A percentile compares a stretch with the other conserved stretches of the same genome.
These are phyloP conservation scores for Brachionus rubens DNA, from an alignment of 1,140 invertebrate species.

Conservation along the genomic window DNA sequence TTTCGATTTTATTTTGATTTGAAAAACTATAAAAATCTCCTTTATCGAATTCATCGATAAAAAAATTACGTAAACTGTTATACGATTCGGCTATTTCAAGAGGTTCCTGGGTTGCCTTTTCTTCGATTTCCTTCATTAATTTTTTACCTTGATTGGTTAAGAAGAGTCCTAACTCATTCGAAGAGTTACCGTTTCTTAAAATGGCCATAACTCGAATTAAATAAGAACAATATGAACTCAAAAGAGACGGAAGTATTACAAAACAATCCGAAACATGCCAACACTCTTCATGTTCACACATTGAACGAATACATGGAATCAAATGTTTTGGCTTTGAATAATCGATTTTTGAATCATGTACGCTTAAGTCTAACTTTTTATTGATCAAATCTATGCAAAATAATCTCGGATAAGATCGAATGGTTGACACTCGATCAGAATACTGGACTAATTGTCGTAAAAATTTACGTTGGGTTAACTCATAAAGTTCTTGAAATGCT, in stretches of 20 bases:
- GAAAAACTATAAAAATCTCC: neutral
- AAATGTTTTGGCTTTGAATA: neutral
- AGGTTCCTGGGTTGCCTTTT: neutral
- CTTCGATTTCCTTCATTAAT: slow-evolving; percentile 15
- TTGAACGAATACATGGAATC: slow-evolving; percentile 49
- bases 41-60: neutral
- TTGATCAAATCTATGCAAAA: slow-evolving; percentile 26
- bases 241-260: neutral
- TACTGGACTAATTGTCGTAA: slow-evolving; percentile 52
- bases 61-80: neutral
- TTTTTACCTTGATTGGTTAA: slow-evolving; percentile 20
- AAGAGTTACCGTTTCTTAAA: slow-evolving; percentile 1
- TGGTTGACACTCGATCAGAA: slow-evolving; percentile 49
- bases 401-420: neutral
- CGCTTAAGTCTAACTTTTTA: neutral
- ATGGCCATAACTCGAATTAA: slow-evolving; percentile 14
- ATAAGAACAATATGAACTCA: neutral
- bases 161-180: neutral
- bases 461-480: too few relatives aligned
- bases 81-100: neutral
- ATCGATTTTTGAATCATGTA: neutral
- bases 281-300: slow-evolving; percentile 55
- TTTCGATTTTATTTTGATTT: neutral
- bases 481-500: slow-evolving; percentile 53
- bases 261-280: neutral